phyloP scores from a whole-genome alignment of 2,113 vertebrate species.

The Zeus faber region DNA sequence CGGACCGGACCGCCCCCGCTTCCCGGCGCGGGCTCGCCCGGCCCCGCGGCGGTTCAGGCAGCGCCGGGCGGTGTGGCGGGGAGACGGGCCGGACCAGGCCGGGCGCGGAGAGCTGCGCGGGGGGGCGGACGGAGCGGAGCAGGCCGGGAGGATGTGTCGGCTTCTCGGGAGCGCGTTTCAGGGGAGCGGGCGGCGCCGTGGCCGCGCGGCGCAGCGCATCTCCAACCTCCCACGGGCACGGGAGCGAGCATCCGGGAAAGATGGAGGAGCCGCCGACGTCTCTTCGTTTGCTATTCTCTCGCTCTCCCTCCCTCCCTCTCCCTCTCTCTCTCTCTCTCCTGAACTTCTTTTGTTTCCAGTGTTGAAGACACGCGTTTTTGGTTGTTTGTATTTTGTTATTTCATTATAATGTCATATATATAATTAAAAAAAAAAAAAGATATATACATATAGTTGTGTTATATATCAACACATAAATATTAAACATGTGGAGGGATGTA shows the following conservation, averaged over 20 bases:
- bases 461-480: background rate
- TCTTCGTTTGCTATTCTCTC: no score
- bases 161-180: conserved; percentile 14
- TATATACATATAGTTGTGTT: no score
- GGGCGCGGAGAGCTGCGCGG: conserved; percentile 53
- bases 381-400: no score
- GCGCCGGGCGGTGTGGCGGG: background rate
- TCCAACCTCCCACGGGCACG: conserved; percentile 59
- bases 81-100: background rate
- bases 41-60: no score
- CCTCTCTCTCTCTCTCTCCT: conserved; percentile 1
- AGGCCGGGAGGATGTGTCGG: conserved; percentile 65
- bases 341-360: background rate
- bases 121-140: conserved; percentile 29
- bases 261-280: no score
- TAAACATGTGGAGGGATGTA: background rate
- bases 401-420: no score
- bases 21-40: no score
- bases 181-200: conserved; percentile 40
- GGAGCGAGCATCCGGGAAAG: conserved; percentile 40
- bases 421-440: no score
- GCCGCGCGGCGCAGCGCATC: conserved; percentile 56
- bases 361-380: no score
- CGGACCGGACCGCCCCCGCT: no score
- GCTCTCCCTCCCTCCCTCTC: conserved; percentile 35